Base-by-base conservation (phyloP, 2,113 vertebrate genomes). In the Sturnira hondurensis region DNA sequence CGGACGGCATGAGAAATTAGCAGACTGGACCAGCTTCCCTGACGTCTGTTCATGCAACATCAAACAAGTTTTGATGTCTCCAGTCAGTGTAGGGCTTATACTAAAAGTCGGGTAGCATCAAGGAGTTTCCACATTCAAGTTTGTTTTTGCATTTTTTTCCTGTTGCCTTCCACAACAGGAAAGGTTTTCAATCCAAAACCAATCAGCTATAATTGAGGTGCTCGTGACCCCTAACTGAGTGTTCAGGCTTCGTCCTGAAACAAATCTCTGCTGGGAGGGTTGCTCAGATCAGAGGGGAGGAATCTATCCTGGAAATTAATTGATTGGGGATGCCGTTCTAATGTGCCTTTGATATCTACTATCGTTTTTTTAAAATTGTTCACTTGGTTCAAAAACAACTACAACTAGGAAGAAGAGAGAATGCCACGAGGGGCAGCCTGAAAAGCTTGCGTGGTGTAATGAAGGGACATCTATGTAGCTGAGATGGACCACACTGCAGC, bases 231-330 rank as follows among this genome's bases (percentile, higher is more conserved):
- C 13, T 94, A 71, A 89, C 45, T 36, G 41, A 81, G 45, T 10
- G 9, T n/a, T 86, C 93, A 31, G 91, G 73, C 31, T 65, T 31
- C n/a, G 52, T 74, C 94, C 43, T 14, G 28, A 94, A 93, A 81
- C 28, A 92, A 58, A 71, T 33, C 43, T 68, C 36, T 61, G 28
- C 54, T 86, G 58, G 28, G n/a, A 68, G 36, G 93, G 84, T 93
- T 86, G 22, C 36, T 81, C 63, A 78, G 71, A 89, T 73, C 56
- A 33, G 54, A 93, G 0, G 17, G 31, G 28, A n/a, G 84, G 67
- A 9, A 67, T 14, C 33, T 56, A 3, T 4, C 17, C 20, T 86
- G 7, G 70, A 95, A 67, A 92, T 97, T 97, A 97, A 95, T 73
- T 54, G 43, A 54, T 74, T 86, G 7, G 36, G 47, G 31, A 41